Base-by-base conservation (phyloP, 30 jellyfish, hydroid and myxozoan genomes). In the Pelagia noctiluca region DNA sequence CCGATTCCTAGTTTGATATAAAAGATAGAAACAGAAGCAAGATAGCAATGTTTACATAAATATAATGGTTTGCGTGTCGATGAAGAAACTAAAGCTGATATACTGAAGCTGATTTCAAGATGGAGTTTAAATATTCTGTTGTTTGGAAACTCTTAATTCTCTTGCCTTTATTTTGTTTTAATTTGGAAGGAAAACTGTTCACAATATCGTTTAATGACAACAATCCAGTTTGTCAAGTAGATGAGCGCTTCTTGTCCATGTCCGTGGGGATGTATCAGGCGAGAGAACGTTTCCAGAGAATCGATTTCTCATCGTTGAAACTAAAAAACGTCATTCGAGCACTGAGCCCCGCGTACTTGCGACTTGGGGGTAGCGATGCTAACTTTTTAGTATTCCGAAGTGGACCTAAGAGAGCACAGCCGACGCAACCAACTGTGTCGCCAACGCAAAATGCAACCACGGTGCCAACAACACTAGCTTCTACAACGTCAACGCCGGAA, bases 341-440 rank as follows among this genome's bases (percentile, higher is more conserved):
- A 22, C 83, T 90, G n/a, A 70, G 79, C 16, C 97, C 97, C 7
- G 96, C 97, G 0, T 90, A 73, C 54, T 73, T 90, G 2, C 70
- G 97, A 37, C 34, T 90, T 61, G 96, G 97, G 24, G 97, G 97
- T 3, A 90, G 91, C 36, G 96, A 92, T 21, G 81, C 91, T 1
- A 89, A 90, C 82, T 90, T 75, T 74, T 30, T 90, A 24, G 77
- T 87, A 18, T 75, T 80, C 50, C 70, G 87, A 38, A 86, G 87
- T 0, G 93, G 93, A 0, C 57, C 57, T 16, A 42, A 16, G 16
- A 42, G 16, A 42, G 30, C 80, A 1, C 83, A 81, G 13, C 83
- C 68, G 31, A 63, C 23, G 11, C 91, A 81, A 32, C 91, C 91
- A 16, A 81, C 91, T 31, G 23, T 81, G 70, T 31, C 68, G 8